A percentile compares a stretch with the other conserved stretches of the same genome.
These are phyloP conservation scores for Melanotaenia nigrans DNA, from an alignment of 2,797 vertebrate species.

Conservation along the genomic window DNA sequence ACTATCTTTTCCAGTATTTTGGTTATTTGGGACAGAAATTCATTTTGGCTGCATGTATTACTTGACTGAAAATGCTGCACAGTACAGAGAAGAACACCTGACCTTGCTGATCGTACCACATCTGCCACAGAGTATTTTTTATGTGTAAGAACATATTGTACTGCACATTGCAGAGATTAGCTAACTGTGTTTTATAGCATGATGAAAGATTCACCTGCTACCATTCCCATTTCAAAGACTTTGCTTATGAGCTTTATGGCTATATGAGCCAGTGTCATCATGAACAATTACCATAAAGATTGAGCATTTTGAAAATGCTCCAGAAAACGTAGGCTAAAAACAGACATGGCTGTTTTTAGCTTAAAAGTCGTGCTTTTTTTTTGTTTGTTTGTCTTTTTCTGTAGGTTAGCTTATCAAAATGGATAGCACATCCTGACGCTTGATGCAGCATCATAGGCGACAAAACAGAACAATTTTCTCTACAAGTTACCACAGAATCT, in stretches of 20 bases:
- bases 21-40: constrained; percentile 17
- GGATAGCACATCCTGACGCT: constrained; percentile 1
- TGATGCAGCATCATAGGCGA: constrained; percentile 1
- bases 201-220: constrained; percentile 16
- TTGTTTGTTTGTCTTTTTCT: neutral
- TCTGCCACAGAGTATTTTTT: constrained; percentile 49
- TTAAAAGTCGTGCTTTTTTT: neutral
- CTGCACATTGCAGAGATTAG: constrained; percentile 32
- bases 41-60: neutral
- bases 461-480: constrained; percentile 24
- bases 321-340: constrained; percentile 54
- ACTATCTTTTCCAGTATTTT: constrained; percentile 15
- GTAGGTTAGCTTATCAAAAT: neutral
- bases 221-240: constrained; percentile 28
- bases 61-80: constrained; percentile 7
- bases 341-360: constrained; percentile 23
- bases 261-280: neutral
- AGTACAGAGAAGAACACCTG: constrained; percentile 13
- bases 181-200: constrained; percentile 22
- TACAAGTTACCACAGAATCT: constrained; percentile 8
- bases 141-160: constrained; percentile 57
- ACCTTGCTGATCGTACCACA: constrained; percentile 63
- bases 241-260: constrained; percentile 14
- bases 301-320: constrained; percentile 45
- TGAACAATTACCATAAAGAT: constrained; percentile 20